Evolutionary conservation across 2,113 vertebrate species (phyloP).

Genomic region (Megatriorchis doriae): DNA sequence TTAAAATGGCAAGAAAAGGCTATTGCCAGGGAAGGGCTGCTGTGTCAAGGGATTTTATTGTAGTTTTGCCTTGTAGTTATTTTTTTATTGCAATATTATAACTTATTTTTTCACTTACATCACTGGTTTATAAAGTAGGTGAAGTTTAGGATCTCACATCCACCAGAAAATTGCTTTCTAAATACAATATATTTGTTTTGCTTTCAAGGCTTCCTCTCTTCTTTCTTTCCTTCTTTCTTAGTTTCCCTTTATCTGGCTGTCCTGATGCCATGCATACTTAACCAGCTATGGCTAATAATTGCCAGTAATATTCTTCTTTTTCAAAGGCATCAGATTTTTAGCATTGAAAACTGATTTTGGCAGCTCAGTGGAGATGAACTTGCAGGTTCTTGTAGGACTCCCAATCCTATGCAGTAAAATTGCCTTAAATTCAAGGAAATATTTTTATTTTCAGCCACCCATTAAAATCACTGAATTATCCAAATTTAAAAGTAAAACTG

Average conservation of each 20-base stretch:
- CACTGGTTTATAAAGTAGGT: not conserved
- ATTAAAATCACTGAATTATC: not conserved
- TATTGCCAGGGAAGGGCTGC: not conserved
- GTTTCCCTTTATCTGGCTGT: not conserved
- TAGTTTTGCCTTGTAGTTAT: not conserved
- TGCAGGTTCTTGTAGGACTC: not conserved
- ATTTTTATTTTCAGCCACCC: not conserved
- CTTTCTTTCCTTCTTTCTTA: not conserved
- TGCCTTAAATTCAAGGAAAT: not conserved
- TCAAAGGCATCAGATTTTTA: not conserved
- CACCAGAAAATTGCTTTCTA: not conserved
- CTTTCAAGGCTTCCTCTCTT: not conserved
- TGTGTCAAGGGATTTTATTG: not conserved
- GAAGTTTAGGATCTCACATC: not conserved
- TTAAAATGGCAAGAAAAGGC: not conserved
- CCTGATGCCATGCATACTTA: not conserved
- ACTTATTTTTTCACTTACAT: not conserved
- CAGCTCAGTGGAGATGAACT: not conserved
- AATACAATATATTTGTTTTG: not conserved
- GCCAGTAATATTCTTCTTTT: not conserved
- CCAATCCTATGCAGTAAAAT: not conserved
- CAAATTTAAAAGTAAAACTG: not conserved
- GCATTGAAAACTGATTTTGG: not conserved
- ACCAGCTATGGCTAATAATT: not conserved
- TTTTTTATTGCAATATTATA: not conserved